Evolutionary conservation across 2,797 vertebrate species (phyloP), one percentile per base, ranked within the genome.

Genomic region (Megaceryle alcyon): DNA sequence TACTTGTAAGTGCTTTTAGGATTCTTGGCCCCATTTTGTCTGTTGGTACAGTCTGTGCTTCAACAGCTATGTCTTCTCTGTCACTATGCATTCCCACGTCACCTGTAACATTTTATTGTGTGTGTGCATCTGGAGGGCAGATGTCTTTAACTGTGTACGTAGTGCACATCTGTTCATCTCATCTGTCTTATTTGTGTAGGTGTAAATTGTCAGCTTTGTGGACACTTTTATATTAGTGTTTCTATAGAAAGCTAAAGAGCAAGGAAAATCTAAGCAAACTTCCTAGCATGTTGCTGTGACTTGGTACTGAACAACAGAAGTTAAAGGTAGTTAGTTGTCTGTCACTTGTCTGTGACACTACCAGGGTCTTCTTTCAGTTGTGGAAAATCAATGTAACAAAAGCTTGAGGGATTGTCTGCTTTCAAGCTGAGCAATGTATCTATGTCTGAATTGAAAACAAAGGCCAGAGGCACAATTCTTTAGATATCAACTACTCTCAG

Each of bases 1-100:
- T 99, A 99, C 96, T 99, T 99, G 99, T 99, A 98, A 99, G 99
- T 99, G 35, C 37, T 81, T 7, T 46, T 21, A 37, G 13, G 25
- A 39, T 41, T 88, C 5, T 60, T 8, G 61, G 21, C 8, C 14
- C 7, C 19, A 4, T 56, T 71, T 51, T 56, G 28, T 8, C 17
- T 35, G 2, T 79, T 73, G 12, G 22, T 73, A 21, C 1, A 1
- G 49, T 51, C 31, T 63, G 2, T 84, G n/a, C 28, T 75, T 82
- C 2, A 3, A 37, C 56, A 73, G 19, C 37, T 46, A 0, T 65
- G 17, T 71, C 33, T 75, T 57, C 16, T 71, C 8, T 41, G 22
- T 83, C 59, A 19, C 4, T 51, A 20, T 22, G 14, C 11, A 1
- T 65, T 91, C 49, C 48, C 28, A 48, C 23, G 21, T 65, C 28